Conservation (phyloP, 2,113 vertebrate genomes). For the Australoheros scitulus region DNA sequence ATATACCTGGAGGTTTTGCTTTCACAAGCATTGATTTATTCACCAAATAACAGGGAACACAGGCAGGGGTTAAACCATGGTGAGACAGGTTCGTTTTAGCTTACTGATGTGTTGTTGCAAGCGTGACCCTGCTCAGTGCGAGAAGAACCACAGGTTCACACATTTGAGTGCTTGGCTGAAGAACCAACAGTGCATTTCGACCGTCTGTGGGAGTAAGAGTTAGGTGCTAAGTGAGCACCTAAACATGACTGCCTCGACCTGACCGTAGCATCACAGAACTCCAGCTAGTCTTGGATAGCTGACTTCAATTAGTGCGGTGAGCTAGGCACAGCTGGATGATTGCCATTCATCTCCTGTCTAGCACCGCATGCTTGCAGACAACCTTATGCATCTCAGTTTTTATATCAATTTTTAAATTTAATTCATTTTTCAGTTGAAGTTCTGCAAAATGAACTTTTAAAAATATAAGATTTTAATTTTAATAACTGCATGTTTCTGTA, state of each 20-base stretch:
- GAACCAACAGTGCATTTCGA: neutral
- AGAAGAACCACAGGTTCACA: constrained; percentile 4
- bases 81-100: neutral
- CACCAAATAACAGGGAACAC: constrained; percentile 9
- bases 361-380: neutral
- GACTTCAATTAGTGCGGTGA: neutral
- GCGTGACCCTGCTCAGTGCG: neutral
- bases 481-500: neutral
- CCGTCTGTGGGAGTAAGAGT: neutral
- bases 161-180: neutral
- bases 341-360: neutral
- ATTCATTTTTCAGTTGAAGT: neutral
- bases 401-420: too few species aligned
- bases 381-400: neutral
- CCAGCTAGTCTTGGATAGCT: neutral
- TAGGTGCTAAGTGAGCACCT: neutral
- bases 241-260: neutral
- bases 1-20: neutral
- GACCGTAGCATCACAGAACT: neutral
- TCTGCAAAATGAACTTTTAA: neutral
- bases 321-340: neutral
- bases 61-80: neutral
- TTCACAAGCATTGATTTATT: neutral
- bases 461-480: neutral
- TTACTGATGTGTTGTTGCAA: constrained; percentile 7